These are phyloP conservation scores for Stegodyphus mimosarum DNA, from an alignment of 1,140 invertebrate species.

Conservation along the genomic window DNA sequence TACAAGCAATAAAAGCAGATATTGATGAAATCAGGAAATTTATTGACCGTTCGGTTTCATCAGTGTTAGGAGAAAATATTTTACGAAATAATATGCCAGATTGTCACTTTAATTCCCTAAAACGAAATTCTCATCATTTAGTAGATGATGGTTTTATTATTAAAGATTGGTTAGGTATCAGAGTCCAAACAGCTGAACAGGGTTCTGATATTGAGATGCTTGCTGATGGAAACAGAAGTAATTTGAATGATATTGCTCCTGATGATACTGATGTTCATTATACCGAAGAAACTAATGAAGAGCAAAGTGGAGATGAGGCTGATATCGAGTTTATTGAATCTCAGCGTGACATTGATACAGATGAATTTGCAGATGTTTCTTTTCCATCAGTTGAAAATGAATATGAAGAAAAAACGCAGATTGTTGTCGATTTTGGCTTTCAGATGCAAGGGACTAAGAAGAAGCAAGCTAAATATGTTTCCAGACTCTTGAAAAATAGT, in stretches of 20 bases:
- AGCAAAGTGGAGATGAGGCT: not conserved
- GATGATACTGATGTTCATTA: not conserved
- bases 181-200: not conserved
- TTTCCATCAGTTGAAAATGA: not conserved
- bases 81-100: not conserved
- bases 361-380: constrained; percentile 4
- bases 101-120: constrained; percentile 10
- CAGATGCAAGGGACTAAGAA: not conserved
- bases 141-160: not conserved
- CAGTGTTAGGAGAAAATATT: not conserved
- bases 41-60: not conserved
- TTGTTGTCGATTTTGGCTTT: not conserved
- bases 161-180: constrained; percentile 12
- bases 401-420: not conserved
- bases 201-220: not conserved
- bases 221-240: not conserved
- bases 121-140: not conserved
- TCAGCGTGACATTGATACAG: constrained; percentile 3
- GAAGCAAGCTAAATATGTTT: not conserved
- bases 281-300: not conserved
- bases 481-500: not conserved
- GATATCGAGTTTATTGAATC: constrained; percentile 16
- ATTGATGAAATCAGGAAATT: not conserved
- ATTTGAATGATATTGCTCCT: not conserved
- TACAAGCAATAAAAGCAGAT: not conserved